These are phyloP conservation scores for Laspeyria flexula DNA, from an alignment of 2,888 invertebrate species.

Conservation along the genomic window DNA sequence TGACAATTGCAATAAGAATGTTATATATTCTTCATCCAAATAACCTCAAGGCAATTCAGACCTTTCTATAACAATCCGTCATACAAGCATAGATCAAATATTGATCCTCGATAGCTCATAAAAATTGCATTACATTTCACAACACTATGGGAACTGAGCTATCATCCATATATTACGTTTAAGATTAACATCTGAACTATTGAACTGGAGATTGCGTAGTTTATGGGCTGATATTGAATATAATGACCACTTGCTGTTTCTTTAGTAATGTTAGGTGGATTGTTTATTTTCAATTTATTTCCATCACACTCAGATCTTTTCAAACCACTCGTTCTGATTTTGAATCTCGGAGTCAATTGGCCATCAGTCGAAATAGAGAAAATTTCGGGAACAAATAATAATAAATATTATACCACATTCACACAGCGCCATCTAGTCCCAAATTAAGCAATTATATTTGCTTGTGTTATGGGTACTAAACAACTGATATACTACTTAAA, in stretches of 20 bases:
- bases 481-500: too few relatives aligned
- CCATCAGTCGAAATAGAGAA: too few relatives aligned
- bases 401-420: too few relatives aligned
- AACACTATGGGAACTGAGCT: conserved; percentile 10
- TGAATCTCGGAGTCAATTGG: too few relatives aligned
- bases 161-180: conserved; percentile 20
- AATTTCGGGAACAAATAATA: too few relatives aligned
- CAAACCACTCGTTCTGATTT: too few relatives aligned
- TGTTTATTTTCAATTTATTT: too few relatives aligned
- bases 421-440: too few relatives aligned
- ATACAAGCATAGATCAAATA: conserved; percentile 12
- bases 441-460: too few relatives aligned
- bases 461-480: too few relatives aligned
- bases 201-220: conserved; percentile 18
- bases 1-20: too few relatives aligned
- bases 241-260: conserved; percentile 6
- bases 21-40: neutral
- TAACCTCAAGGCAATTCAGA: neutral
- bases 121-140: conserved; percentile 19
- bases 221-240: conserved; percentile 9
- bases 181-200: conserved; percentile 40
- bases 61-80: neutral
- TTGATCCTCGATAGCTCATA: conserved; percentile 10
- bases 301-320: too few relatives aligned
- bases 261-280: neutral